Conservation (phyloP, 2,888 invertebrate genomes). For the Scelioninae gen. 1 region DNA sequence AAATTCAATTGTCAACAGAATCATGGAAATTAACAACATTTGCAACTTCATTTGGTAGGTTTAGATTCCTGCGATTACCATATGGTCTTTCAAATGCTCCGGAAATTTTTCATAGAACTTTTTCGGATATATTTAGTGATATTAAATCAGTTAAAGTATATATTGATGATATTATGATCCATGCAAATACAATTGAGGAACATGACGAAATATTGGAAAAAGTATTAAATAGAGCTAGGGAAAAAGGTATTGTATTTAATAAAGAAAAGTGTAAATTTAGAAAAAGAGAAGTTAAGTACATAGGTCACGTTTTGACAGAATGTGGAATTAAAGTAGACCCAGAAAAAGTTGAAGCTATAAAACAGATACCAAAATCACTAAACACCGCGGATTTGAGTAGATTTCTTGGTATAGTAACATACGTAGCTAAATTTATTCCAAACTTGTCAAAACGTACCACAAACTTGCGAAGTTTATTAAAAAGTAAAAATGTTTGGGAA, state of each 20-base stretch:
- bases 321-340: constrained; percentile 56
- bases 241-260: constrained; percentile 60
- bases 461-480: constrained; percentile 70
- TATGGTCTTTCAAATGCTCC: constrained; percentile 67
- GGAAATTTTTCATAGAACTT: constrained; percentile 44
- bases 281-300: constrained; percentile 38
- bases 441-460: constrained; percentile 68
- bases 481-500: constrained; percentile 70
- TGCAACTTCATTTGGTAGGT: constrained; percentile 75
- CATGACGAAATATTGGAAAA: constrained; percentile 38
- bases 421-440: constrained; percentile 75
- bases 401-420: constrained; percentile 73
- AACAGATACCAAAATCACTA: constrained; percentile 38
- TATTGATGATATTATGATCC: constrained; percentile 59
- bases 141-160: constrained; percentile 13
- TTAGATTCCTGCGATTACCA: constrained; percentile 73
- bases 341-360: constrained; percentile 67
- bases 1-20: constrained; percentile 71
- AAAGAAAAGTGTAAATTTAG: constrained; percentile 60
- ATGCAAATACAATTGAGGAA: constrained; percentile 53
- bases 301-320: constrained; percentile 61
- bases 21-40: constrained; percentile 75
- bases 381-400: constrained; percentile 52
- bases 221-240: constrained; percentile 51
- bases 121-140: constrained; percentile 59